Evolutionary conservation across 2,888 invertebrate genomes (phyloP).

Genomic region (Pyrocoelia pectoralis): DNA sequence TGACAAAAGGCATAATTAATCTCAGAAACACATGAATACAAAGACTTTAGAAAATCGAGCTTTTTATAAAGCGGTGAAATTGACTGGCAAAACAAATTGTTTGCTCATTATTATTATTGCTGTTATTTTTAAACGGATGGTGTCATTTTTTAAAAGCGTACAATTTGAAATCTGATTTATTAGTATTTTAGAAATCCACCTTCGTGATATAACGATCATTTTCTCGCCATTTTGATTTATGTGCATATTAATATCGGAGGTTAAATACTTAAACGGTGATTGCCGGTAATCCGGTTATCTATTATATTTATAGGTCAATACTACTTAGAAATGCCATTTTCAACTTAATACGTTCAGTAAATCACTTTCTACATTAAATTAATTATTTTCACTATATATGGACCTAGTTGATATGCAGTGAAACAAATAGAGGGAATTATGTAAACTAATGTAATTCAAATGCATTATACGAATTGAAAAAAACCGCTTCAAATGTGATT

Average conservation of each 20-base stretch:
- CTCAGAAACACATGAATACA: neutral
- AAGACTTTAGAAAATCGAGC: neutral
- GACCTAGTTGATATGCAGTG: too few relatives aligned
- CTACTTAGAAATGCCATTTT: conserved; percentile 1
- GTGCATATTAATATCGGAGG: conserved; percentile 10
- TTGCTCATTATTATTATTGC: neutral
- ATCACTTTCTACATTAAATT: neutral
- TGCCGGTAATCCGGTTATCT: conserved; percentile 1
- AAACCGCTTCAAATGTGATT: too few relatives aligned
- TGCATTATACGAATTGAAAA: too few relatives aligned
- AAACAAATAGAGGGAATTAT: too few relatives aligned
- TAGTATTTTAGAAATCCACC: neutral
- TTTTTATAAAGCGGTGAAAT: too few relatives aligned
- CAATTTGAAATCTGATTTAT: neutral
- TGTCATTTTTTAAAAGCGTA: neutral
- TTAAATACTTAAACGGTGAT: neutral
- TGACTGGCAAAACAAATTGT: neutral
- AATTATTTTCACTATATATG: neutral
- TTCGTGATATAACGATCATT: neutral
- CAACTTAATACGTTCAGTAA: neutral
- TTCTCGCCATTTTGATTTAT: neutral
- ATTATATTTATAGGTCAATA: neutral
- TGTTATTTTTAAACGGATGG: neutral
- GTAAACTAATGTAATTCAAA: too few relatives aligned
- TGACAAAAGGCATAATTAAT: neutral